These are phyloP conservation scores for Chlamydotis undulata DNA, from an alignment of 2,113 vertebrate genomes.

Conservation along the genomic window DNA sequence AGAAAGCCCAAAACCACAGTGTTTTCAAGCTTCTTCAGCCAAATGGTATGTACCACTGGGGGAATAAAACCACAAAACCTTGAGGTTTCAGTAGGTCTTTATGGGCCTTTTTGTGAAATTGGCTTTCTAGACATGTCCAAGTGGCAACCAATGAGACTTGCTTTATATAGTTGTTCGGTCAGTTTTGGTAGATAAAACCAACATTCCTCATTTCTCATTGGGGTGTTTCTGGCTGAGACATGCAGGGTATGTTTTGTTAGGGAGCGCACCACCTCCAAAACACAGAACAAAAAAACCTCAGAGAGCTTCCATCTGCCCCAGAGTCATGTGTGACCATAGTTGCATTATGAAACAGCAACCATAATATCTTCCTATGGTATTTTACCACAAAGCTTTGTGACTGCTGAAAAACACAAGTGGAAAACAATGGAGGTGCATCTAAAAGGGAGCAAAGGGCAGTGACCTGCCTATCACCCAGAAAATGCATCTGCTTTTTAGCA, in stretches of 20 bases:
- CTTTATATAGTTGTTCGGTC: not conserved
- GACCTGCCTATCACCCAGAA: not conserved
- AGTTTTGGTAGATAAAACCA: not conserved
- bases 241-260: not conserved
- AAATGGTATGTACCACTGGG: not conserved
- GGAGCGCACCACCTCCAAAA: not conserved
- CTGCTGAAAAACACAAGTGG: not conserved
- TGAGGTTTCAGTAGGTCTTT: not conserved
- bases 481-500: not conserved
- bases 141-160: not conserved
- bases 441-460: not conserved
- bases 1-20: not conserved
- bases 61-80: not conserved
- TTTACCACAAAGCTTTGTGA: not conserved
- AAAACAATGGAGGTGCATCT: not conserved
- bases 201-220: not conserved
- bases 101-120: not conserved
- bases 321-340: not conserved
- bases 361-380: not conserved
- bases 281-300: conserved; percentile 5
- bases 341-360: not conserved
- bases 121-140: not conserved
- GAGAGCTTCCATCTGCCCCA: not conserved
- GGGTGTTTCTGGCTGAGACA: not conserved
- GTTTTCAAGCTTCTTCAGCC: conserved; percentile 4